These are phyloP conservation scores for Mohoua ochrocephala DNA, from an alignment of 2,113 vertebrate genomes.

Conservation along the genomic window DNA sequence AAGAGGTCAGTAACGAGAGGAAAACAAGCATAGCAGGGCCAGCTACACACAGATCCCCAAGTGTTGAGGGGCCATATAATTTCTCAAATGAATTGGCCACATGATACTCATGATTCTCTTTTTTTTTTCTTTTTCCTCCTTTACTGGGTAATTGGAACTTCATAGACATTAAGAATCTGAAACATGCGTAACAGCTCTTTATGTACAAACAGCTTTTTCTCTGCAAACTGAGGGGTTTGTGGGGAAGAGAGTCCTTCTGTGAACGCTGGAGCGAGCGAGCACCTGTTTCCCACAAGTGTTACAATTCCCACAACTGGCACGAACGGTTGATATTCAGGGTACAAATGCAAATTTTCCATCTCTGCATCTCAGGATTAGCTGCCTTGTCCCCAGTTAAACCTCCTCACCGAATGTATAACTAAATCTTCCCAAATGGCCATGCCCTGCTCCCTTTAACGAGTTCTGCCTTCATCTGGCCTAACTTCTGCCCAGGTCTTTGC, in stretches of 20 bases:
- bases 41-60: neutral
- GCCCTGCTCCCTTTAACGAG: neutral
- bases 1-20: neutral
- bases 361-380: neutral
- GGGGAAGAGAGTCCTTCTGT: neutral
- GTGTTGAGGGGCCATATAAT: neutral
- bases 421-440: neutral
- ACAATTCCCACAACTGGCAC: neutral
- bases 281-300: slow-evolving; percentile 33
- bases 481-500: neutral
- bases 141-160: slow-evolving; percentile 18
- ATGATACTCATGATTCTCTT: neutral
- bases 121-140: neutral
- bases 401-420: neutral
- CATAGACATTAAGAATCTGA: slow-evolving; percentile 25
- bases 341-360: neutral
- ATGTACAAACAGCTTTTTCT: slow-evolving; percentile 13
- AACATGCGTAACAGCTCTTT: neutral
- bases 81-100: slow-evolving; percentile 23
- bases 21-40: neutral
- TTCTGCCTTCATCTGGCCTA: neutral
- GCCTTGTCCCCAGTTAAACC: neutral
- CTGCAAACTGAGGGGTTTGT: neutral
- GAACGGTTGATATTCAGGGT: neutral
- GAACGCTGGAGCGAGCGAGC: neutral